phyloP scores from a whole-genome alignment of 2,113 vertebrate genomes.

The Tetrax tetrax region DNA sequence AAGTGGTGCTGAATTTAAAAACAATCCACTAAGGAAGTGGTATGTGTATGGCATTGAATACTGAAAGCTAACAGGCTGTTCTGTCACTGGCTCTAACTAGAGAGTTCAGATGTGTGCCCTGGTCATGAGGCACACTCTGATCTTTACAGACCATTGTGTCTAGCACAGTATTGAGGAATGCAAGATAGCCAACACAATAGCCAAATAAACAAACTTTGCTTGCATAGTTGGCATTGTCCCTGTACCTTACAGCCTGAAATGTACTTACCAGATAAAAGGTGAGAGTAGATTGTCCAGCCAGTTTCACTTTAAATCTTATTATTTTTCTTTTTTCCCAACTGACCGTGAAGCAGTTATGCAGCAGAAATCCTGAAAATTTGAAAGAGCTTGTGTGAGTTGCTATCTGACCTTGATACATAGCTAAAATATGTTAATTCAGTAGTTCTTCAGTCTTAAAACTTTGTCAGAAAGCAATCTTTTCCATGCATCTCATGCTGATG shows the following conservation, averaged over 20 bases:
- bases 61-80: not conserved
- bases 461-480: not conserved
- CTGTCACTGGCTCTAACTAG: not conserved
- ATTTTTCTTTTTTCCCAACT: not conserved
- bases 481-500: not conserved
- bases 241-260: not conserved
- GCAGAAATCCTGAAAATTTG: not conserved
- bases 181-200: not conserved
- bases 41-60: not conserved
- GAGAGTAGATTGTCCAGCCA: not conserved
- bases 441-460: not conserved
- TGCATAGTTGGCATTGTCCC: not conserved
- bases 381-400: not conserved
- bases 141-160: not conserved
- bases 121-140: not conserved
- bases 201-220: not conserved
- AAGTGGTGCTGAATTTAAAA: not conserved
- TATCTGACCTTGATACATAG: not conserved
- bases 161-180: not conserved
- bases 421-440: not conserved
- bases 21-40: not conserved
- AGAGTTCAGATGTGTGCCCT: not conserved
- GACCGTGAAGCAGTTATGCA: not conserved
- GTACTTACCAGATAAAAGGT: not conserved
- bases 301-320: not conserved